Percentiles rank a stretch among this genome's conserved stretches.
These are phyloP conservation scores for Panzeria rudis DNA, from an alignment of 2,888 invertebrate species.

Conservation along the genomic window DNA sequence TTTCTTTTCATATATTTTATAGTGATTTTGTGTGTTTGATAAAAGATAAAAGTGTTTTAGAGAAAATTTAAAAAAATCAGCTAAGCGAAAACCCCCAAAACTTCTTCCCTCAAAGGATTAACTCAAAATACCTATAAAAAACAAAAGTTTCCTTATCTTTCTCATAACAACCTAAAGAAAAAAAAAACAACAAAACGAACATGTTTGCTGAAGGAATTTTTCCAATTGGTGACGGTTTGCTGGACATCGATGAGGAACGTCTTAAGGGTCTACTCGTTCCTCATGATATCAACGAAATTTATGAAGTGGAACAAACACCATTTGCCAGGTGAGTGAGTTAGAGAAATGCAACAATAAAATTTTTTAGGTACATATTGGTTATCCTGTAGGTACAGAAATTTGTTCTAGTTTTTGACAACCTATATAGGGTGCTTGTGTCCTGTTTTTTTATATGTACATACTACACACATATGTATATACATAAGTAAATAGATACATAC, in stretches of 20 bases:
- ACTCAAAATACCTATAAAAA: not conserved
- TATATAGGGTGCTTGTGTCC: not conserved
- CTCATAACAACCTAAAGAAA: not conserved
- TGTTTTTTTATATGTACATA: not conserved
- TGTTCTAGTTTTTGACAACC: conserved; percentile 34
- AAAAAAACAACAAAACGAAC: conserved; percentile 72
- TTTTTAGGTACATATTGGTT: not conserved
- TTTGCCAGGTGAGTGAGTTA: conserved; percentile 92
- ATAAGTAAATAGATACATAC: not conserved
- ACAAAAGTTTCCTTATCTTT: not conserved
- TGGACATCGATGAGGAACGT: conserved; percentile 88
- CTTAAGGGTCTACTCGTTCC: conserved; percentile 88
- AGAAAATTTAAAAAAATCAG: not conserved
- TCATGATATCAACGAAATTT: conserved; percentile 90
- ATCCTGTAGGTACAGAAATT: conserved; percentile 39
- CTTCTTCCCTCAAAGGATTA: conserved; percentile 7
- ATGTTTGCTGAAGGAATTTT: conserved; percentile 83
- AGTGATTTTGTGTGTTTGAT: conserved; percentile 16
- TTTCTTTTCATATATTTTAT: conserved; percentile 5
- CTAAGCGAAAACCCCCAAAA: conserved; percentile 26
- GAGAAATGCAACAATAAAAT: not conserved
- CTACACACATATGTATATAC: not conserved
- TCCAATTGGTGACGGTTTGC: conserved; percentile 87
- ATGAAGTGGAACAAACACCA: conserved; percentile 92
- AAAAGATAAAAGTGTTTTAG: conserved; percentile 17